A percentile compares a stretch with the other conserved stretches of the same genome.
Conservation (phyloP, 1,140 invertebrate genomes). For the Drosophila fuyamai region DNA sequence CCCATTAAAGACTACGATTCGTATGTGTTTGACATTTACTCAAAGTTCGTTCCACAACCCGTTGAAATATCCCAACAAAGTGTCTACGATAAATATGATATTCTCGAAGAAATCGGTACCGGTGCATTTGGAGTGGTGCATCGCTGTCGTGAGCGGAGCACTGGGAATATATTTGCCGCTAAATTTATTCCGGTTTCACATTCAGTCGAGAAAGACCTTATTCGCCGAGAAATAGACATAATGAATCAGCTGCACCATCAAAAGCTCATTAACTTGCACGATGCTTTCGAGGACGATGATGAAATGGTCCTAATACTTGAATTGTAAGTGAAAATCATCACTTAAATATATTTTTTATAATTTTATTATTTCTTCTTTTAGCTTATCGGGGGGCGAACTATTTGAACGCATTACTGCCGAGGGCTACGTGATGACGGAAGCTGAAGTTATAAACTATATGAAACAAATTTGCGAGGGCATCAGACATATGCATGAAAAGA, state of each 20-base stretch:
- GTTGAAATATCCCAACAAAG: conserved; percentile 97
- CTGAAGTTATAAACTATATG: conserved; percentile 99
- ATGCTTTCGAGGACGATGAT: conserved; percentile 99
- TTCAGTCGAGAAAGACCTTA: conserved; percentile 97
- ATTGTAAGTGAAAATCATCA: conserved; percentile 90
- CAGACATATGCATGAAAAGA: conserved; percentile 99
- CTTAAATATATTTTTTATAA: neutral
- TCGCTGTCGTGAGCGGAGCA: conserved; percentile 96
- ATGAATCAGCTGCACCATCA: conserved; percentile 99
- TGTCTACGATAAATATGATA: conserved; percentile 99
- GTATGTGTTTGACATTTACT: conserved; percentile 98
- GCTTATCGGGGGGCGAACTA: conserved; percentile 98
- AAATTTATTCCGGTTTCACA: conserved; percentile 99
- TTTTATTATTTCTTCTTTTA: conserved; percentile 73
- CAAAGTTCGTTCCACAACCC: conserved; percentile 97
- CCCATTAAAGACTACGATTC: conserved; percentile 97
- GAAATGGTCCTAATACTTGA: conserved; percentile 99
- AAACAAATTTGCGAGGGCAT: conserved; percentile 99
- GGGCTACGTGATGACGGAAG: conserved; percentile 99
- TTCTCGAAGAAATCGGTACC: conserved; percentile 99
- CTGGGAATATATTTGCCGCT: conserved; percentile 98
- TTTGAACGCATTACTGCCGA: conserved; percentile 99
- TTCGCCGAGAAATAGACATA: conserved; percentile 99
- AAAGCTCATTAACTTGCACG: conserved; percentile 98
- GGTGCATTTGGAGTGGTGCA: conserved; percentile 99